Percentiles rank a stretch among this genome's conserved stretches.
Conservation (phyloP, 2,113 vertebrate genomes). For the Phoenicopterus ruber region DNA sequence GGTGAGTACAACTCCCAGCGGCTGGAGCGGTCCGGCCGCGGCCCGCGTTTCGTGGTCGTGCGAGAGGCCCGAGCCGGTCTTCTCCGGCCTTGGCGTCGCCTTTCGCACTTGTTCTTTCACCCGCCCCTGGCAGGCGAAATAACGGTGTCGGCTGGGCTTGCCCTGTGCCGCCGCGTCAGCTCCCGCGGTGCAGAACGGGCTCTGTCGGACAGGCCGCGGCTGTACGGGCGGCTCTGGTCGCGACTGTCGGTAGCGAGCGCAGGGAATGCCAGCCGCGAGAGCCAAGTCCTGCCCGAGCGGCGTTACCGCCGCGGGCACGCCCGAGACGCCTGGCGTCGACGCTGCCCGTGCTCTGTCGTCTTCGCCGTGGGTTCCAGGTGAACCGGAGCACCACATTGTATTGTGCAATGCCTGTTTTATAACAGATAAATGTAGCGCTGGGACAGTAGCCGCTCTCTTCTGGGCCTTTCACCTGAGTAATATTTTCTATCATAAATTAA, state of each 20-base stretch:
- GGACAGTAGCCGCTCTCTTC: too few relatives aligned
- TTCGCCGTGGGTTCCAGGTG: rapidly evolving
- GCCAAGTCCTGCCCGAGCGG: too few relatives aligned
- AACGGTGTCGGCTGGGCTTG: too few relatives aligned
- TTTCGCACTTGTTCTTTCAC: rapidly evolving
- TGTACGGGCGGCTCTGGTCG: background rate
- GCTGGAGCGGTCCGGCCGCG: rapidly evolving
- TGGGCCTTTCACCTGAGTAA: rapidly evolving
- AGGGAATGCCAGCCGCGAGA: too few relatives aligned
- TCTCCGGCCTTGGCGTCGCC: background rate
- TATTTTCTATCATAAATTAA: background rate
- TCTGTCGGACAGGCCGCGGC: background rate
- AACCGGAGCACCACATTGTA: rapidly evolving
- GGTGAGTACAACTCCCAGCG: background rate
- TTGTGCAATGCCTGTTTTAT: rapidly evolving
- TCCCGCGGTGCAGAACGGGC: too few relatives aligned
- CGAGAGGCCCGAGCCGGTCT: background rate
- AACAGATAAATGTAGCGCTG: too few relatives aligned
- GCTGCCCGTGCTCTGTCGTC: rapidly evolving
- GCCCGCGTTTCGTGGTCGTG: background rate
- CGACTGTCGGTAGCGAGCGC: background rate
- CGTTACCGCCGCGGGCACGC: rapidly evolving
- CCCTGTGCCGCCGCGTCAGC: too few relatives aligned
- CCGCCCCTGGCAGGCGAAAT: too few relatives aligned
- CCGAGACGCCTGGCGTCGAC: rapidly evolving